These are phyloP conservation scores for Mus caroli DNA, from an alignment of 2,797 vertebrate species.

Conservation along the genomic window DNA sequence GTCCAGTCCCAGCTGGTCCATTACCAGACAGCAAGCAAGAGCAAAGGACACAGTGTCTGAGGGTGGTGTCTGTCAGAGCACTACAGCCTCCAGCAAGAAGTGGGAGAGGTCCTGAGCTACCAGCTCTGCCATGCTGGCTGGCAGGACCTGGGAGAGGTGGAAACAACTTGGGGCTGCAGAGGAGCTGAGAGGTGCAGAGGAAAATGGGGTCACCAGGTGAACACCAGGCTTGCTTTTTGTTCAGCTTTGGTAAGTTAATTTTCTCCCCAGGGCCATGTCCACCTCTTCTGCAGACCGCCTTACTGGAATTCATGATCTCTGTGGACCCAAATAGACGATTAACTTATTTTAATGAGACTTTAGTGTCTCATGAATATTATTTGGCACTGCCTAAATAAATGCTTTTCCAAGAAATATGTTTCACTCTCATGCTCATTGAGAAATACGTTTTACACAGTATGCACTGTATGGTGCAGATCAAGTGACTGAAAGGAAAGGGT, in stretches of 20 bases:
- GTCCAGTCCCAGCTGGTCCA: slow-evolving; percentile 44
- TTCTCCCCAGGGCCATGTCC: background rate
- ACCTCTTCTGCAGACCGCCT: background rate
- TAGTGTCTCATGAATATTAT: slow-evolving; percentile 9
- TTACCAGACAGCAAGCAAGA: background rate
- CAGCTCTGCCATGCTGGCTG: background rate
- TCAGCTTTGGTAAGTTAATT: background rate
- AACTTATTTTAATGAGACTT: background rate
- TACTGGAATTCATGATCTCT: background rate
- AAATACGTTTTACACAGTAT: background rate
- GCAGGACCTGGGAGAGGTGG: background rate
- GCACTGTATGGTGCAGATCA: too few relatives aligned
- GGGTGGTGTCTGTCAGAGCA: too few relatives aligned
- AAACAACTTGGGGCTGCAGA: background rate
- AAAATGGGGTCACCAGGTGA: background rate
- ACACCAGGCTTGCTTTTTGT: background rate
- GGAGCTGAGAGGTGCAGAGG: background rate
- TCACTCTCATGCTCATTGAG: background rate
- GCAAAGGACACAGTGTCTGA: background rate
- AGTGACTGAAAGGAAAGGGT: background rate
- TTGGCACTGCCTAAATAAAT: slow-evolving; percentile 15
- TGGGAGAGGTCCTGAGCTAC: accelerated
- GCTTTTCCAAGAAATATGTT: slow-evolving; percentile 20
- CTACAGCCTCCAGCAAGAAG: background rate
- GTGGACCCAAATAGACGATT: background rate